phyloP scores from a whole-genome alignment of 2,797 vertebrate genomes.

The Pangasius djambal region DNA sequence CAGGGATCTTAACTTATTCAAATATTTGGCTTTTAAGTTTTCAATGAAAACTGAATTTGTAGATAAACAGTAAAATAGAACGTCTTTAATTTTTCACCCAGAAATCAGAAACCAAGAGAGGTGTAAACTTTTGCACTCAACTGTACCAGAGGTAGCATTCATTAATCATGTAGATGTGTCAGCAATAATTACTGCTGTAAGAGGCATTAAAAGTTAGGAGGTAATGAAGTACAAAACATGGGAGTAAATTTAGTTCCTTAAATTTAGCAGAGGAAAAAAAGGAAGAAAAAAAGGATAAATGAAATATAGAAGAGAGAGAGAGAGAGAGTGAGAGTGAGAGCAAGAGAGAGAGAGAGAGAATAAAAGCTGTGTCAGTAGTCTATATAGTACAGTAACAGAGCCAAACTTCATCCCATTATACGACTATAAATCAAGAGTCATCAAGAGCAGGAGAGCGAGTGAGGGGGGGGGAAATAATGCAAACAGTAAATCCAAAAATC shows the following conservation, averaged over 20 bases:
- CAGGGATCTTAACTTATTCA: not conserved
- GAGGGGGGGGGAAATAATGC: constrained; percentile 48
- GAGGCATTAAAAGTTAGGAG: not conserved
- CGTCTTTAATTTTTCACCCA: not conserved
- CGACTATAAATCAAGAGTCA: constrained; percentile 70
- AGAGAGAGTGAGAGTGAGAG: not conserved
- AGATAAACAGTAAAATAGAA: not conserved
- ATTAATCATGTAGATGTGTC: not conserved
- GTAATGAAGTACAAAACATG: not conserved
- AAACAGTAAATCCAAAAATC: constrained; percentile 81
- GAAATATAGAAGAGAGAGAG: not conserved
- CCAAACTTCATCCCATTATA: constrained; percentile 63
- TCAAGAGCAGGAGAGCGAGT: constrained; percentile 46
- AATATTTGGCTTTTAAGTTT: too few relatives aligned
- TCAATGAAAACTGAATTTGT: not conserved
- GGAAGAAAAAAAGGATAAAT: not conserved
- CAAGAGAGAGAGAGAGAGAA: constrained; percentile 20
- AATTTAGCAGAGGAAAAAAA: not conserved
- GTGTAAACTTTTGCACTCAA: not conserved
- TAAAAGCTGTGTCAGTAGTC: constrained; percentile 30
- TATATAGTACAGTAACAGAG: constrained; percentile 34
- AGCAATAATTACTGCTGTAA: not conserved
- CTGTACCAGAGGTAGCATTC: too few relatives aligned
- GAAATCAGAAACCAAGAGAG: not conserved
- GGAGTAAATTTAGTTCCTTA: not conserved